These are phyloP conservation scores for Fragum fragum DNA, from an alignment of 2,888 invertebrate genomes.

Conservation along the genomic window DNA sequence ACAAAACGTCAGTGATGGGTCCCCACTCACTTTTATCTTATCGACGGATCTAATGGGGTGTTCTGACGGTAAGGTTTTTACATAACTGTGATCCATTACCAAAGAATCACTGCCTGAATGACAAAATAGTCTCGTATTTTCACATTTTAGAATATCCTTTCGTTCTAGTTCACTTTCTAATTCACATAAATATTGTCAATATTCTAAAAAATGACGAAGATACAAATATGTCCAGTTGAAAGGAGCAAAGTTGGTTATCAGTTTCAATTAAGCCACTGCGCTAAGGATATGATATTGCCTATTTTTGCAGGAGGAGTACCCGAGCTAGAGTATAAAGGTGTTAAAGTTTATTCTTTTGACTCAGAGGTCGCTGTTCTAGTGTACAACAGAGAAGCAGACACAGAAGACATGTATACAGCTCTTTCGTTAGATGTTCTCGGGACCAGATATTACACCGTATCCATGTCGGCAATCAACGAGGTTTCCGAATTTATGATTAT, in stretches of 20 bases:
- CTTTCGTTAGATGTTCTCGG: conserved; percentile 47
- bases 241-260: too few species aligned
- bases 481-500: conserved; percentile 53
- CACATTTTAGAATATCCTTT: too few species aligned
- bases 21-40: conserved; percentile 13
- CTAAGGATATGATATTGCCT: too few species aligned
- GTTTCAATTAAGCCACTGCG: too few species aligned
- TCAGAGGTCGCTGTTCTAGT: conserved; percentile 49
- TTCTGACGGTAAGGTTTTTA: conserved; percentile 41
- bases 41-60: conserved; percentile 48
- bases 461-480: conserved; percentile 25
- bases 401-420: conserved; percentile 51
- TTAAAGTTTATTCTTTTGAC: conserved; percentile 41
- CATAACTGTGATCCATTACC: too few species aligned
- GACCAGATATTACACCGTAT: conserved; percentile 38
- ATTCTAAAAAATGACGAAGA: too few species aligned
- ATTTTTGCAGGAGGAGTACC: conserved; percentile 30
- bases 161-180: too few species aligned
- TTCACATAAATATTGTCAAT: too few species aligned
- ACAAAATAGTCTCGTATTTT: too few species aligned
- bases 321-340: conserved; percentile 42
- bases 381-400: conserved; percentile 42
- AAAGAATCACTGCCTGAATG: too few species aligned
- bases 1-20: conserved; percentile 15
- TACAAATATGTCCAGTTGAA: too few species aligned